These are phyloP conservation scores for Ptychodera flava DNA, from an alignment of 35 echinoderm and acorn worm species.

Conservation along the genomic window DNA sequence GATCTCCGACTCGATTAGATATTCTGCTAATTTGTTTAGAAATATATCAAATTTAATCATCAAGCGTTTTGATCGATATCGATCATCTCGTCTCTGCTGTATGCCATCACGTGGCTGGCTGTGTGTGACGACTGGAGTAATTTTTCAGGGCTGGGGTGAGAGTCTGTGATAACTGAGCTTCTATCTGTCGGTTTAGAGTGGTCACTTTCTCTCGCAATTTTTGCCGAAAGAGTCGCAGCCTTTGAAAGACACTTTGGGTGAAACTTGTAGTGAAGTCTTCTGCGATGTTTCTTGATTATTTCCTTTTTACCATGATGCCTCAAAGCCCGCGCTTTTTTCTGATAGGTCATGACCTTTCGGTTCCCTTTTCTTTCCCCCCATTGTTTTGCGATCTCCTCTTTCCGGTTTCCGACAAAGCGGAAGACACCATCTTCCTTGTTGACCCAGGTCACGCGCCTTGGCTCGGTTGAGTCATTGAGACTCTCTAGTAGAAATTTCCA, in stretches of 20 bases:
- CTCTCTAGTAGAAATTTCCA: background rate
- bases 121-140: too few species aligned
- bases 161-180: too few species aligned
- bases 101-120: too few species aligned
- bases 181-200: too few species aligned
- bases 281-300: background rate
- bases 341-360: constrained; percentile 81
- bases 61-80: too few species aligned
- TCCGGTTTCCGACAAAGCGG: constrained; percentile 63
- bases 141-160: too few species aligned
- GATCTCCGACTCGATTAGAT: too few species aligned
- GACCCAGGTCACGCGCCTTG: constrained; percentile 57
- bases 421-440: constrained; percentile 80
- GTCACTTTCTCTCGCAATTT: too few species aligned
- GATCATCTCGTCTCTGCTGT: too few species aligned
- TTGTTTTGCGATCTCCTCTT: constrained; percentile 79
- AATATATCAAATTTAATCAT: too few species aligned
- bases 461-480: background rate
- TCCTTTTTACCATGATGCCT: constrained; percentile 43
- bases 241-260: background rate
- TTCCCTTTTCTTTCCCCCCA: constrained; percentile 88
- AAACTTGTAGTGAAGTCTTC: background rate
- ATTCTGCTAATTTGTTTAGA: too few species aligned
- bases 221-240: too few species aligned
- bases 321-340: constrained; percentile 90